These are phyloP conservation scores for Zoroaster sp. DNA, from an alignment of 53 echinoderm and acorn worm species.

Conservation along the genomic window DNA sequence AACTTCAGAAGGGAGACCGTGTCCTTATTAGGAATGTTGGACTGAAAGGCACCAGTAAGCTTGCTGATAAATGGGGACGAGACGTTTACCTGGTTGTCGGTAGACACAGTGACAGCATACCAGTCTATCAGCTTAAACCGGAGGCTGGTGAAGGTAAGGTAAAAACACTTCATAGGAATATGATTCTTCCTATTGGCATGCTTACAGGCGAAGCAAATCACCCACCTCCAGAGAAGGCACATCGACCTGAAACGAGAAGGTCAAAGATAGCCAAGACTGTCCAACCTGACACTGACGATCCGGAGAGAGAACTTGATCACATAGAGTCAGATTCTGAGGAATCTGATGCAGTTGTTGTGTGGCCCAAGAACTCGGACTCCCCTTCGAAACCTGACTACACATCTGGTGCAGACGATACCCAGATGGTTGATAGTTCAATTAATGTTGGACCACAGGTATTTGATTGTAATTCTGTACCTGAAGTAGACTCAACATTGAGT, in stretches of 20 bases:
- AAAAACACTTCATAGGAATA: slow-evolving; percentile 46
- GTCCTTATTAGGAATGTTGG: slow-evolving; percentile 38
- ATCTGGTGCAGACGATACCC: not conserved
- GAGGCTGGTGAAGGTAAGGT: slow-evolving; percentile 16
- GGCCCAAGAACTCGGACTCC: not conserved
- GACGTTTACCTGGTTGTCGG: not conserved
- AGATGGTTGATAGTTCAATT: not conserved
- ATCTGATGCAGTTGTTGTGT: not conserved
- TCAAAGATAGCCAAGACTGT: not conserved
- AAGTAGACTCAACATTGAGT: not conserved
- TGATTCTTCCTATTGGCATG: slow-evolving; percentile 9
- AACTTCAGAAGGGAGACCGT: slow-evolving; percentile 2
- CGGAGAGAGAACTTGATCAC: not conserved
- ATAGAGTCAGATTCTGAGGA: not conserved
- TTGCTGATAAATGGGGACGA: slow-evolving; percentile 21
- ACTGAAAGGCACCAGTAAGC: slow-evolving; percentile 16
- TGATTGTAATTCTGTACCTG: not conserved
- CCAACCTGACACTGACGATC: not conserved
- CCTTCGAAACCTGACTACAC: not conserved
- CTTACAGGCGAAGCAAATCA: not conserved
- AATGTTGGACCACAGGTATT: not conserved
- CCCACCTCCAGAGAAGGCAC: not conserved
- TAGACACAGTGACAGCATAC: slow-evolving; percentile 3
- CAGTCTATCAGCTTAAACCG: slow-evolving; percentile 41
- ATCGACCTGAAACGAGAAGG: not conserved